Percentiles rank a stretch among this genome's conserved stretches.
These are phyloP conservation scores for Gerris buenoi DNA, from an alignment of 1,140 invertebrate genomes.

Conservation along the genomic window DNA sequence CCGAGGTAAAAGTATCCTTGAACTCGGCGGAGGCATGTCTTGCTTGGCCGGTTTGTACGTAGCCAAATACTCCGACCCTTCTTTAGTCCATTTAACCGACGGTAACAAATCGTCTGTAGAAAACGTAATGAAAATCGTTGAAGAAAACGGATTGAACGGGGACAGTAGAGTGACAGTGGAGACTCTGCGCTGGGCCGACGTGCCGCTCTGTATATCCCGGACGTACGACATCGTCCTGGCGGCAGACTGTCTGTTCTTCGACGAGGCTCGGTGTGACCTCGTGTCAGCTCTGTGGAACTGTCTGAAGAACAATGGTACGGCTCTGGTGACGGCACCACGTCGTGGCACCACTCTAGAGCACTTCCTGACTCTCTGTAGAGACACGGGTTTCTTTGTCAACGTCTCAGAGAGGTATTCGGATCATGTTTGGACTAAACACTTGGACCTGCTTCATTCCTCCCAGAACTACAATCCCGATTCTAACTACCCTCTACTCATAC, in stretches of 20 bases:
- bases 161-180: slow-evolving; percentile 29
- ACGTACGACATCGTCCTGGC: slow-evolving; percentile 55
- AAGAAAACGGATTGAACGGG: slow-evolving; percentile 36
- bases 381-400: slow-evolving; percentile 39
- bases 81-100: slow-evolving; percentile 51
- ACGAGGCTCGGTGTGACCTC: slow-evolving; percentile 53
- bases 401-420: slow-evolving; percentile 43
- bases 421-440: slow-evolving; percentile 47
- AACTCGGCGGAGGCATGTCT: slow-evolving; percentile 74
- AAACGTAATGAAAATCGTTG: slow-evolving; percentile 50
- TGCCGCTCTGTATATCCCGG: slow-evolving; percentile 9
- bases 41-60: slow-evolving; percentile 61
- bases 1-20: slow-evolving; percentile 48
- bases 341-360: slow-evolving; percentile 53
- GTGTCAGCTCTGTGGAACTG: slow-evolving; percentile 50
- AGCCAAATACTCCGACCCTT: slow-evolving; percentile 46
- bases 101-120: slow-evolving; percentile 61
- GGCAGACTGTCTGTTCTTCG: slow-evolving; percentile 72
- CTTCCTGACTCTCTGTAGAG: slow-evolving; percentile 44
- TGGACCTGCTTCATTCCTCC: slow-evolving; percentile 38
- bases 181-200: slow-evolving; percentile 32
- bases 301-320: slow-evolving; percentile 46
- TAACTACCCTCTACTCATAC: slow-evolving; percentile 48
- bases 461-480: slow-evolving; percentile 47
- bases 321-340: slow-evolving; percentile 58